A percentile compares a stretch with the other conserved stretches of the same genome.
phyloP scores from a whole-genome alignment of 1,140 invertebrate species.

The Probaryconus sp. region DNA sequence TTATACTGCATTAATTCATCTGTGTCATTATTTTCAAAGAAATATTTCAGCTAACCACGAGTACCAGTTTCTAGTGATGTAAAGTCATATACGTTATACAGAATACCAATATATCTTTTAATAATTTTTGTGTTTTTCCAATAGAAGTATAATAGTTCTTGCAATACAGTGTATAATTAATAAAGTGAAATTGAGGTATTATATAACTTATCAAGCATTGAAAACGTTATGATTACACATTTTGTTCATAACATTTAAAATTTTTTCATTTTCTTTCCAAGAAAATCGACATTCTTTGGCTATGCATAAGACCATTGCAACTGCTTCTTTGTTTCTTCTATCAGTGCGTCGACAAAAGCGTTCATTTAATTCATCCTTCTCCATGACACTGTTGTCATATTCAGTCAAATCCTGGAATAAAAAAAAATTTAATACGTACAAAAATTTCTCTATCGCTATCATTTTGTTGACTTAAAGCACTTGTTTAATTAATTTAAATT shows the following conservation, averaged over 20 bases:
- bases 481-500: no score
- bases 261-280: constrained; percentile 6
- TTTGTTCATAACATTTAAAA: constrained; percentile 17
- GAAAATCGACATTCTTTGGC: constrained; percentile 10
- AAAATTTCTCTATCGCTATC: no score
- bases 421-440: no score
- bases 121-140: neutral
- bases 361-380: constrained; percentile 2
- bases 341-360: no score
- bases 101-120: neutral
- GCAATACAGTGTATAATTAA: constrained; percentile 9
- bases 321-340: constrained; percentile 3
- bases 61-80: neutral
- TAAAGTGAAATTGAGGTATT: neutral
- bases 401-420: no score
- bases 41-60: constrained; percentile 1
- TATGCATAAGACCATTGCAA: constrained; percentile 5
- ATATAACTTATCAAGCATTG: neutral
- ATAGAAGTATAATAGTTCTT: constrained; percentile 4
- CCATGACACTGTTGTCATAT: no score
- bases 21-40: constrained; percentile 14
- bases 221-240: neutral
- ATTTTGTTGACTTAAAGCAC: no score
- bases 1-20: constrained; percentile 10
- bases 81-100: neutral